Conservation (phyloP, 2,797 vertebrate genomes). For the Salmo trutta region DNA sequence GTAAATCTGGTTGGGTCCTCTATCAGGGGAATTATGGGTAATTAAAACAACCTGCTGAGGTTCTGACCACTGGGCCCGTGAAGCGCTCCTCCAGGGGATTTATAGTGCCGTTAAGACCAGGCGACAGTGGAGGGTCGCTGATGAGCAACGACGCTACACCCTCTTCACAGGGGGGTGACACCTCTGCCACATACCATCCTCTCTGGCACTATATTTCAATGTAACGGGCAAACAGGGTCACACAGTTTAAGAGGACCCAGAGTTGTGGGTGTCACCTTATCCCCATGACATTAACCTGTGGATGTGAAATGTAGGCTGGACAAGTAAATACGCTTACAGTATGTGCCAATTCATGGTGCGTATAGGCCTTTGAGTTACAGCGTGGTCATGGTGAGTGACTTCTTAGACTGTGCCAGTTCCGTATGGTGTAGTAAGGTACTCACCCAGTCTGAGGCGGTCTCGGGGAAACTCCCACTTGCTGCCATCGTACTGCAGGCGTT, state of each 20-base stretch:
- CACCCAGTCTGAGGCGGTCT: conserved; percentile 86
- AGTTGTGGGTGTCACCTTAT: neutral
- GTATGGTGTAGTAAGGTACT: neutral
- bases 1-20: conserved; percentile 51
- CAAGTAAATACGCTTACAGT: neutral
- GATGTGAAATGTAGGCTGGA: conserved; percentile 1
- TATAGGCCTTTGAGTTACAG: neutral
- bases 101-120: conserved; percentile 55
- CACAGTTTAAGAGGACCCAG: neutral
- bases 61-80: conserved; percentile 45
- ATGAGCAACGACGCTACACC: conserved; percentile 57
- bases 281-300: neutral
- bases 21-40: conserved; percentile 63
- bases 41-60: conserved; percentile 69
- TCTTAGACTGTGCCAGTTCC: neutral
- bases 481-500: conserved; percentile 90
- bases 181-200: conserved; percentile 19
- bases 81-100: conserved; percentile 47
- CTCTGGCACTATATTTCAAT: conserved; percentile 7
- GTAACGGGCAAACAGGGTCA: neutral
- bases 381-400: neutral
- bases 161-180: conserved; percentile 45
- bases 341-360: neutral
- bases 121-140: conserved; percentile 48
- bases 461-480: conserved; percentile 95